Evolutionary conservation across 2,888 invertebrate species (phyloP).

Genomic region (Apantesis nais): DNA sequence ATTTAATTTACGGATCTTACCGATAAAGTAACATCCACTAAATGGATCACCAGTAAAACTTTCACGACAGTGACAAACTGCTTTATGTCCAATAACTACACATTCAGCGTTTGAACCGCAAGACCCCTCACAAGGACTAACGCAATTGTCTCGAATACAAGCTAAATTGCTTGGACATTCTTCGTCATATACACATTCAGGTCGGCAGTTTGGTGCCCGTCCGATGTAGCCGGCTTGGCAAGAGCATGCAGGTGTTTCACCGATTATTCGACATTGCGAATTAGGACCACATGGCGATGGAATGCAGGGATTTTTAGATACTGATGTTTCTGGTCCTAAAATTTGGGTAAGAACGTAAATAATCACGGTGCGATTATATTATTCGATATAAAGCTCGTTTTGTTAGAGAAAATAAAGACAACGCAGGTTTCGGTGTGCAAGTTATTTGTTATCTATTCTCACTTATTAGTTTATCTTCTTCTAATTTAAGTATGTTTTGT

Average conservation of each 20-base stretch:
- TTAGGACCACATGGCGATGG: conserved; percentile 94
- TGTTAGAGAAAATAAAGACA: not conserved
- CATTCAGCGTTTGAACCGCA: conserved; percentile 93
- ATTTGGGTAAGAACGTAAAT: conserved; percentile 37
- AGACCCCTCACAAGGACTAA: conserved; percentile 93
- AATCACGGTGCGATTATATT: not conserved
- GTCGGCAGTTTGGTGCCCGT: conserved; percentile 93
- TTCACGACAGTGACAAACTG: conserved; percentile 92
- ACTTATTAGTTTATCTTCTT: not conserved
- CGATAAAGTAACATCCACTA: conserved; percentile 87
- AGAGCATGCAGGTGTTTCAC: conserved; percentile 92
- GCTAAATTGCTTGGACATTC: conserved; percentile 94
- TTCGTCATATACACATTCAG: conserved; percentile 93
- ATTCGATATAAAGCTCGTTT: not conserved
- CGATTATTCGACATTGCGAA: conserved; percentile 92
- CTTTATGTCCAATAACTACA: conserved; percentile 92
- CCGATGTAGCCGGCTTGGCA: conserved; percentile 92
- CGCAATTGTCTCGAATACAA: conserved; percentile 92
- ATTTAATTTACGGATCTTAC: conserved; percentile 56
- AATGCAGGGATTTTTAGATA: conserved; percentile 90
- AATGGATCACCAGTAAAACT: conserved; percentile 95
- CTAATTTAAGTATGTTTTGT: too few species aligned
- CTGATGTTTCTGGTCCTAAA: conserved; percentile 84
- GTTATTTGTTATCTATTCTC: not conserved
- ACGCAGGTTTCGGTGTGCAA: not conserved